A percentile compares a stretch with the other conserved stretches of the same genome.
phyloP scores from a whole-genome alignment of 2,113 vertebrate species.

The Oostethus manadensis region DNA sequence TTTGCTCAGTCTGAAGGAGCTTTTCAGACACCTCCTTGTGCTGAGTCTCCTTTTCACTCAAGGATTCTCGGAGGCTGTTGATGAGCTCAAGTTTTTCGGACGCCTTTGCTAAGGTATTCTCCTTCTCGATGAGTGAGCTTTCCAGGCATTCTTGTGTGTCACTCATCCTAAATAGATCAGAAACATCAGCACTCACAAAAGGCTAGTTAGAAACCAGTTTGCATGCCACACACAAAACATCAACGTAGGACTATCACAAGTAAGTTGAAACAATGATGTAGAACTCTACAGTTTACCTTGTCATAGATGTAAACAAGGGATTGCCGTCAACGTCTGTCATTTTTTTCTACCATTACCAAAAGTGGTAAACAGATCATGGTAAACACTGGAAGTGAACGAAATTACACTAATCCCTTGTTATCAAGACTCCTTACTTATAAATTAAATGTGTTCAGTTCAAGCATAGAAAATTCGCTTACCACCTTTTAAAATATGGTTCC shows the following conservation, averaged over 20 bases:
- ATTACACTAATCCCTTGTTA: too few relatives aligned
- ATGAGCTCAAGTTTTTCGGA: slow-evolving; percentile 76
- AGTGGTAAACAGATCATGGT: too few relatives aligned
- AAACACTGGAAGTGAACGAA: too few relatives aligned
- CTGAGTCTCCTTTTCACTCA: slow-evolving; percentile 73
- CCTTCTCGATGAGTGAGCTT: slow-evolving; percentile 82
- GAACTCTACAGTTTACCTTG: too few relatives aligned
- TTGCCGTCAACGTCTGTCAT: too few relatives aligned
- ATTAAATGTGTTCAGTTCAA: too few relatives aligned
- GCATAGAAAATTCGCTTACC: too few relatives aligned
- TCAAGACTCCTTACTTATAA: too few relatives aligned
- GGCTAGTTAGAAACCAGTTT: neutral
- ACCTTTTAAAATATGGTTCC: too few relatives aligned
- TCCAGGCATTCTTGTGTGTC: slow-evolving; percentile 81
- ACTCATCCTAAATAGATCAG: slow-evolving; percentile 54
- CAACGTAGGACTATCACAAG: neutral
- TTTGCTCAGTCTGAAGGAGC: slow-evolving; percentile 73
- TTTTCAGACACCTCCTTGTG: slow-evolving; percentile 74
- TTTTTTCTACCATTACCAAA: too few relatives aligned
- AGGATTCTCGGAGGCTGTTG: slow-evolving; percentile 62
- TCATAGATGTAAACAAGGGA: too few relatives aligned
- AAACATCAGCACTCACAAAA: neutral
- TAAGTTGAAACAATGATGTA: neutral
- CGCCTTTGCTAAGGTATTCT: slow-evolving; percentile 69
- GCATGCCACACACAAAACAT: neutral